Percentiles rank a stretch among this genome's conserved stretches.
Conservation (phyloP, 2,888 invertebrate species). For the Lypha dubia region DNA sequence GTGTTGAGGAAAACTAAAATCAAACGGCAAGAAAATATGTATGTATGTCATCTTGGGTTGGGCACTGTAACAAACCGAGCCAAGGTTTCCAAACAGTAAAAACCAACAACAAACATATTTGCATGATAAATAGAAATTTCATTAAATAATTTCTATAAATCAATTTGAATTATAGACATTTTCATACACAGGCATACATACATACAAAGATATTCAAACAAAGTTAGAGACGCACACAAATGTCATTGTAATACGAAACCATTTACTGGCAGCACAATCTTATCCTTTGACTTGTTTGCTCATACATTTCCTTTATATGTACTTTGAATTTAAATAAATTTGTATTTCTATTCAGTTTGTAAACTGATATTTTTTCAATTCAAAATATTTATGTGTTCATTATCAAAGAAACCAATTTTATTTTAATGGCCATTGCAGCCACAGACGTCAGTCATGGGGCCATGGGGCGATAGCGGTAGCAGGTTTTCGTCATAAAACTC, state of each 20-base stretch:
- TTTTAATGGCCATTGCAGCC: constrained; percentile 30
- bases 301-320: not conserved
- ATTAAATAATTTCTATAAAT: constrained; percentile 53
- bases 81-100: constrained; percentile 21
- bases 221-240: not conserved
- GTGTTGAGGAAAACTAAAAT: constrained; percentile 14
- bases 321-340: not conserved
- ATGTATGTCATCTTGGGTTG: constrained; percentile 62
- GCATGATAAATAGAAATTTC: constrained; percentile 60
- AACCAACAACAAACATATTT: constrained; percentile 11
- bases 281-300: constrained; percentile 48
- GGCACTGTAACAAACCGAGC: constrained; percentile 33
- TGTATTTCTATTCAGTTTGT: not conserved
- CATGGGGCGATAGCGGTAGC: constrained; percentile 24
- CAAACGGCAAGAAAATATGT: constrained; percentile 41
- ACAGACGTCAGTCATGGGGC: not conserved
- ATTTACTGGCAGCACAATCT: constrained; percentile 39
- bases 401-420: constrained; percentile 35
- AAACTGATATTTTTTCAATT: constrained; percentile 9
- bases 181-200: not conserved
- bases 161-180: constrained; percentile 39
- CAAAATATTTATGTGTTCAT: constrained; percentile 11
- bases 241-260: not conserved
- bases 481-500: constrained; percentile 41
- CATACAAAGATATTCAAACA: not conserved